Conservation (phyloP, 2,113 vertebrate species). For the Aix galericulata region DNA sequence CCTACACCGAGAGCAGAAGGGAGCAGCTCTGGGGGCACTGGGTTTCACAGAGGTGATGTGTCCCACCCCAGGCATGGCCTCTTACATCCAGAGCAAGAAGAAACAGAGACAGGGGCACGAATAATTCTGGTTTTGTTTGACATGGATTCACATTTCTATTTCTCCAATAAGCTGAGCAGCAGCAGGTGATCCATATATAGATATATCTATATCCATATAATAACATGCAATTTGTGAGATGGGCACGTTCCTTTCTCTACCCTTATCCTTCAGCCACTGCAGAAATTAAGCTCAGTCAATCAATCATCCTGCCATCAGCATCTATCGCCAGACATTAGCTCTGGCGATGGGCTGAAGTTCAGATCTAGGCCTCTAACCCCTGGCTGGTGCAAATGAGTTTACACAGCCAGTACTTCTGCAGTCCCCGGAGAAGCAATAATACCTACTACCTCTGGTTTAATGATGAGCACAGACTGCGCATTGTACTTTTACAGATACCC, state of each 20-base stretch:
- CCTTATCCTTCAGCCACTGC: not conserved
- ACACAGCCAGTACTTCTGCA: not conserved
- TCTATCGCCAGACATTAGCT: constrained; percentile 12
- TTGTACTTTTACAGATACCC: not conserved
- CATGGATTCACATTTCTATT: not conserved
- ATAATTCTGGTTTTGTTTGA: not conserved
- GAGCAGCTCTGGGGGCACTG: not conserved
- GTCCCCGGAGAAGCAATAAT: constrained; percentile 19
- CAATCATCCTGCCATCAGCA: constrained; percentile 24
- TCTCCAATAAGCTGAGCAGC: not conserved
- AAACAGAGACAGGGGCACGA: not conserved
- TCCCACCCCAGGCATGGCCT: not conserved
- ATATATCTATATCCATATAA: not conserved
- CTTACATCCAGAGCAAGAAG: not conserved
- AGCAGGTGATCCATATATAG: not conserved
- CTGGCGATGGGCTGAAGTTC: not conserved
- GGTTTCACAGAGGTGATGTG: not conserved
- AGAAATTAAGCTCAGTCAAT: constrained; percentile 42
- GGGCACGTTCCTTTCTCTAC: not conserved
- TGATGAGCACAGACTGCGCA: not conserved
- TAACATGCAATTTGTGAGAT: not conserved
- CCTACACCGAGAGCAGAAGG: accelerated
- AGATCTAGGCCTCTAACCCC: not conserved
- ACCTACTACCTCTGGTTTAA: constrained; percentile 11
- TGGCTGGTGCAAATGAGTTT: constrained; percentile 38